phyloP scores from a whole-genome alignment of 1,140 invertebrate genomes.

The Drosophila seguyi region DNA sequence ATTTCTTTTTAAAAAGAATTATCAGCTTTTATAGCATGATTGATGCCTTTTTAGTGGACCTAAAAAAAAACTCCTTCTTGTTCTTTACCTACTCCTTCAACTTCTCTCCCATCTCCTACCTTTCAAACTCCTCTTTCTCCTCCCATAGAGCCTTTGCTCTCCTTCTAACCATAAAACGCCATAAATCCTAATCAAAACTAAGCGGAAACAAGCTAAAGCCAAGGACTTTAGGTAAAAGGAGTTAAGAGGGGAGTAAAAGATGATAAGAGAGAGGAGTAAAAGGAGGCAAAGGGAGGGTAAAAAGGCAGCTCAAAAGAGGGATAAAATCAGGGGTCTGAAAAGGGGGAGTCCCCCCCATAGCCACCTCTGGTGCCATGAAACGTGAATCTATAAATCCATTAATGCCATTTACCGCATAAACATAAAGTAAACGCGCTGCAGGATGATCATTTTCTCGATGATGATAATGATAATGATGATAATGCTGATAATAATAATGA shows the following conservation, averaged over 20 bases:
- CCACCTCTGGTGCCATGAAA: slow-evolving; percentile 41
- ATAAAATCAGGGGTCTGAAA: neutral
- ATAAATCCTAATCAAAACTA: slow-evolving; percentile 81
- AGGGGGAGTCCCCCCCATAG: neutral
- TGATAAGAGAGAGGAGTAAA: neutral
- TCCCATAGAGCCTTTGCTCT: slow-evolving; percentile 20
- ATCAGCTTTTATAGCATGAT: slow-evolving; percentile 22
- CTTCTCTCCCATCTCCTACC: too few species aligned
- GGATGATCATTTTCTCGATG: slow-evolving; percentile 21
- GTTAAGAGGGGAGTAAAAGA: neutral
- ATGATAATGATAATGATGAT: neutral
- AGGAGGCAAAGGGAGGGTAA: neutral
- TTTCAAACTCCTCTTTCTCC: neutral
- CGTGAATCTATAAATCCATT: slow-evolving; percentile 81
- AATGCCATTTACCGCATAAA: slow-evolving; percentile 83
- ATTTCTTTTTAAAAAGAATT: neutral
- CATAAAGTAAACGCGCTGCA: slow-evolving; percentile 72
- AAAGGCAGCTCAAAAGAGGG: neutral
- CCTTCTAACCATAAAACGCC: slow-evolving; percentile 55
- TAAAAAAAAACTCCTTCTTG: slow-evolving; percentile 8
- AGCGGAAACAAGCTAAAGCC: slow-evolving; percentile 60
- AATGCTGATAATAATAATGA: slow-evolving; percentile 1
- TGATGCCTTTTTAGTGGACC: slow-evolving; percentile 27
- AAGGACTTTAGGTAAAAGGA: neutral
- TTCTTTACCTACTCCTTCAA: neutral